Evolutionary conservation across 2,113 vertebrate species (phyloP).

Genomic region (Rissa tridactyla): DNA sequence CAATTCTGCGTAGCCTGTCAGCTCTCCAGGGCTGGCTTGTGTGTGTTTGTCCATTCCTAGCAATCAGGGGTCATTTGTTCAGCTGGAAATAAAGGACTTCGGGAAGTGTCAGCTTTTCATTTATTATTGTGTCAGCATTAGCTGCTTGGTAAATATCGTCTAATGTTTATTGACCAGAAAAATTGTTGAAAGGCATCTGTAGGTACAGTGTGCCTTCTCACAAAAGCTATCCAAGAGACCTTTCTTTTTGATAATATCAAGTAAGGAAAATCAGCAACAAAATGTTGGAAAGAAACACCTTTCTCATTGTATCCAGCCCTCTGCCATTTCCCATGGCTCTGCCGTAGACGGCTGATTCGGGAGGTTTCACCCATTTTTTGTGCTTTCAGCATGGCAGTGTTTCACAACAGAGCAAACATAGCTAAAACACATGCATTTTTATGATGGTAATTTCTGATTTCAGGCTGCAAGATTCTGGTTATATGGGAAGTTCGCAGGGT

Average conservation of each 20-base stretch:
- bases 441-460: background rate
- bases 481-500: background rate
- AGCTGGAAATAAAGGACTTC: background rate
- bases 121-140: slow-evolving; percentile 25
- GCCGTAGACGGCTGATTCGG: too few species aligned
- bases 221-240: background rate
- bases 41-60: background rate
- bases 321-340: background rate
- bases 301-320: background rate
- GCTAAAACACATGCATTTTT: background rate
- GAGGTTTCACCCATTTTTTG: background rate
- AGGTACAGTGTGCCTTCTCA: background rate
- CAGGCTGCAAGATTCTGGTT: background rate
- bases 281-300: background rate
- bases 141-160: slow-evolving; percentile 5
- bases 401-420: background rate
- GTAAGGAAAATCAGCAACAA: background rate
- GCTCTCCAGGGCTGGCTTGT: background rate
- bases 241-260: background rate
- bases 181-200: background rate
- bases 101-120: background rate
- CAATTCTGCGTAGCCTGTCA: background rate
- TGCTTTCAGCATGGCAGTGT: background rate
- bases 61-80: background rate
- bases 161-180: slow-evolving; percentile 9